Evolutionary conservation across 2,888 invertebrate genomes (phyloP).

Genomic region (Polia nebulosa): DNA sequence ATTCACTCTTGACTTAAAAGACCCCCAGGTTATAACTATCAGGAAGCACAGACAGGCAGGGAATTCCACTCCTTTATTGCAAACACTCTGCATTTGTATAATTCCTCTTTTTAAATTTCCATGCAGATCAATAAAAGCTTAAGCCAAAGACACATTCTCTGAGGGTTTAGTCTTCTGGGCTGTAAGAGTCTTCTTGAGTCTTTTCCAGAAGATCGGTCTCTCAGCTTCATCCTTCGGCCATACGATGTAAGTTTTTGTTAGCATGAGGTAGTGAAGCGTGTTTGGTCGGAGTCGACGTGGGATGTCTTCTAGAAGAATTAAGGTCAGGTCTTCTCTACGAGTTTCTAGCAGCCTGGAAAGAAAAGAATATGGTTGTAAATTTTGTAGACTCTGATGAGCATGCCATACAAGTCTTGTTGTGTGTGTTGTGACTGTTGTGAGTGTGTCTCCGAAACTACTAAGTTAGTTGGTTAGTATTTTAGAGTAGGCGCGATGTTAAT

Average conservation of each 20-base stretch:
- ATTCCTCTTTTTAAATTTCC: background rate
- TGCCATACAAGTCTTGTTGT: too few species aligned
- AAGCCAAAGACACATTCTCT: constrained; percentile 80
- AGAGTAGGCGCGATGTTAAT: too few species aligned
- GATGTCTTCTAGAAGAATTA: constrained; percentile 93
- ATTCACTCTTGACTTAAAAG: too few species aligned
- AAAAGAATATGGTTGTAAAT: background rate
- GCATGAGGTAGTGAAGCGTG: constrained; percentile 92
- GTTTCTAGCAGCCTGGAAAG: constrained; percentile 91
- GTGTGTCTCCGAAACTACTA: too few species aligned
- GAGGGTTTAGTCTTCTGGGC: constrained; percentile 74
- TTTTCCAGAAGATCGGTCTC: constrained; percentile 83
- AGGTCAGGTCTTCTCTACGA: constrained; percentile 91
- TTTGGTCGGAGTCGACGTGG: constrained; percentile 91
- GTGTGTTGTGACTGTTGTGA: too few species aligned
- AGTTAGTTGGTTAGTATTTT: too few species aligned
- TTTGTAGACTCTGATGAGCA: too few species aligned
- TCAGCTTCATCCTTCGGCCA: constrained; percentile 90
- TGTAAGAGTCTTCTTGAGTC: constrained; percentile 82
- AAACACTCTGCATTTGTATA: background rate
- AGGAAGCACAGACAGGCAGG: too few species aligned
- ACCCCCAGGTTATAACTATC: too few species aligned
- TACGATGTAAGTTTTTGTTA: constrained; percentile 93
- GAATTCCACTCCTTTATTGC: background rate
- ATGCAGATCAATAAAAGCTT: constrained; percentile 25